phyloP scores from a whole-genome alignment of 2,797 vertebrate genomes.

The Bufotes viridis region DNA sequence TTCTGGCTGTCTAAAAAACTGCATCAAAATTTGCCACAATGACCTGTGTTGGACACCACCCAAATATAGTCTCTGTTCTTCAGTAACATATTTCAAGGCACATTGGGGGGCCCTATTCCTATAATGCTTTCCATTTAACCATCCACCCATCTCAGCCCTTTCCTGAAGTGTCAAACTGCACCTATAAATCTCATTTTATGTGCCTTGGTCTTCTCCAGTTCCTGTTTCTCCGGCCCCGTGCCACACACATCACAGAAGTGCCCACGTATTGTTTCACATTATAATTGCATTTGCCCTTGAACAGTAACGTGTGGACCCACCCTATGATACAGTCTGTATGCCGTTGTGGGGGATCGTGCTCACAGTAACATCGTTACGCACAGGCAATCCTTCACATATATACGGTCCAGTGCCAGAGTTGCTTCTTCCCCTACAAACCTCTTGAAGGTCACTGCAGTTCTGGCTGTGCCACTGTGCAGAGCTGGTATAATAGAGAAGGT shows the following conservation, averaged over 20 bases:
- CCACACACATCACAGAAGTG: neutral
- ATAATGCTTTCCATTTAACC: neutral
- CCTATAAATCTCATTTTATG: neutral
- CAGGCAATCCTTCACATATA: neutral
- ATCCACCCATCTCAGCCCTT: neutral
- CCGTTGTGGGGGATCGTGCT: neutral
- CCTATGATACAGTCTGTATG: neutral
- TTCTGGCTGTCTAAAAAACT: too few species aligned
- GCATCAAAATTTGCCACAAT: too few species aligned
- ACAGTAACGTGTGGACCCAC: neutral
- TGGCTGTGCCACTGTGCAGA: neutral
- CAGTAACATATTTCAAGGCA: too few species aligned
- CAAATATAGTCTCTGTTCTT: too few species aligned
- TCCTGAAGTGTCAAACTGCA: neutral
- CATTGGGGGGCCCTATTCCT: too few species aligned
- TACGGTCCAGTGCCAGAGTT: neutral
- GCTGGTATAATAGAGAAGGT: neutral
- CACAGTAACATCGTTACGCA: neutral
- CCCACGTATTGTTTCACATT: neutral
- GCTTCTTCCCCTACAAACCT: neutral
- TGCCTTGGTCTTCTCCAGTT: neutral
- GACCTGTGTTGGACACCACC: too few species aligned
- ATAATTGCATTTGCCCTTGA: neutral
- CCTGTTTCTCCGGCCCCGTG: neutral
- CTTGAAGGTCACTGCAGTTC: neutral